Base-by-base conservation (phyloP, 2,888 invertebrate species). In the Melanotus villosus region DNA sequence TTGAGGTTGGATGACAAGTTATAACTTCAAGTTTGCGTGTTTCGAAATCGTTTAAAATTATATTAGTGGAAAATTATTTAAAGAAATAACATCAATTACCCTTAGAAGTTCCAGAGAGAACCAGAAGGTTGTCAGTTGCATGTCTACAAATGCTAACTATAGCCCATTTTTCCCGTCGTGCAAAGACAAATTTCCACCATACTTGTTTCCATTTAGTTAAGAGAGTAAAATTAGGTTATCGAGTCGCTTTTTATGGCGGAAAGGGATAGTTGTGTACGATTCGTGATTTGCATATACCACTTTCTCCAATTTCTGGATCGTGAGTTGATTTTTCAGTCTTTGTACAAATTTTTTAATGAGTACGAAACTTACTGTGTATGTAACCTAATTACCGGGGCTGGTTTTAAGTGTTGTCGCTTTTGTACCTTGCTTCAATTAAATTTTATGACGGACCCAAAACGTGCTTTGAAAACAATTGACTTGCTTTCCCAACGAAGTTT, bases 381-480 rank as follows among this genome's bases (percentile, higher is more conserved):
- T 12, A 19, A 12, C 21, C 47, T 47, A 47, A 47, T 47, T 47
- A 19, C 23, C 12, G 19, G 23, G 47, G 47, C 19, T 19, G 47
- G n/a, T 14, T 47, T 12, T 21, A 47, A 47, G 47, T 23, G 47
- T 10, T 19, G 47, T 10, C 47, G 47, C 47, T 47, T 76, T 73
- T 72, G 77, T 76, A 75, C 77, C 77, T 79, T 76, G 78, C 78
- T 77, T 77, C 78, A 80, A 79, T 80, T 78, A 79, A 74, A 75
- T 79, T 79, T 78, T 79, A 77, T 79, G 77, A 76, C 75, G 73
- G 72, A 75, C 72, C 72, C 66, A 66, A 68, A 72, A 79, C 80
- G 80, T 79, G 80, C 77, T 70, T 52, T 64, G 78, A 77, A 76
- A 26, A 7, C 26, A 26, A 26, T 3, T 7, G 26, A 7, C 26